These are phyloP conservation scores for Characodon lateralis DNA, from an alignment of 2,797 vertebrate species.

Conservation along the genomic window DNA sequence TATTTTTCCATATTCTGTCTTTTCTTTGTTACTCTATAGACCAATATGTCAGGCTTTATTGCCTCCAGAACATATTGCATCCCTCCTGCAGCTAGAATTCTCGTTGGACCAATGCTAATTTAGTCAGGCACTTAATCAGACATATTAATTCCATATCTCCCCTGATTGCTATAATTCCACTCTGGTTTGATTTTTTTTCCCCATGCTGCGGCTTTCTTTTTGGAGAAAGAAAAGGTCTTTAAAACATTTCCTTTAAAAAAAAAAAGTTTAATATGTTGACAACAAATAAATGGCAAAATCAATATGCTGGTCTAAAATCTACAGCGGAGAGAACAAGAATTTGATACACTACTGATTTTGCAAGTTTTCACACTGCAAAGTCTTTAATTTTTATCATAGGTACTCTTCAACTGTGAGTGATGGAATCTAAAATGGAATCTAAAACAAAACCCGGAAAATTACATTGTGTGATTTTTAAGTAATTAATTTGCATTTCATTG, in stretches of 20 bases:
- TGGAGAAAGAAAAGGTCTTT: constrained; percentile 16
- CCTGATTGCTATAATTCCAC: constrained; percentile 67
- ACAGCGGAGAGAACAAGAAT: too few species aligned
- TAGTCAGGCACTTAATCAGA: constrained; percentile 76
- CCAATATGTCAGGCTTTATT: constrained; percentile 33
- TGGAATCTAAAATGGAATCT: too few species aligned
- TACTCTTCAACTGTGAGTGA: too few species aligned
- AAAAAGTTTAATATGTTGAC: constrained; percentile 13
- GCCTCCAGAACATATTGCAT: constrained; percentile 35
- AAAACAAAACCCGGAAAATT: too few species aligned
- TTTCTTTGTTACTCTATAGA: constrained; percentile 27
- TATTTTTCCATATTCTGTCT: constrained; percentile 4
- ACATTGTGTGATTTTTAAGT: too few species aligned
- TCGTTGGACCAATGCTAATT: constrained; percentile 73
- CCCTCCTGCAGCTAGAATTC: constrained; percentile 51
- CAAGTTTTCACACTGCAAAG: too few species aligned
- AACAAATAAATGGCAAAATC: constrained; percentile 1
- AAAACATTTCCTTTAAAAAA: constrained; percentile 16
- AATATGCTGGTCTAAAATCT: neutral
- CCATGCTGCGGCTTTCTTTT: constrained; percentile 6
- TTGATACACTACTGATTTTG: too few species aligned
- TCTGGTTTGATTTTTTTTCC: constrained; percentile 35
- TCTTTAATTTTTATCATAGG: too few species aligned
- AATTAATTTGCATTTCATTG: too few species aligned
- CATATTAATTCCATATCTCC: constrained; percentile 74